phyloP scores from a whole-genome alignment of 2,888 invertebrate species.

The Drosophila putrida region DNA sequence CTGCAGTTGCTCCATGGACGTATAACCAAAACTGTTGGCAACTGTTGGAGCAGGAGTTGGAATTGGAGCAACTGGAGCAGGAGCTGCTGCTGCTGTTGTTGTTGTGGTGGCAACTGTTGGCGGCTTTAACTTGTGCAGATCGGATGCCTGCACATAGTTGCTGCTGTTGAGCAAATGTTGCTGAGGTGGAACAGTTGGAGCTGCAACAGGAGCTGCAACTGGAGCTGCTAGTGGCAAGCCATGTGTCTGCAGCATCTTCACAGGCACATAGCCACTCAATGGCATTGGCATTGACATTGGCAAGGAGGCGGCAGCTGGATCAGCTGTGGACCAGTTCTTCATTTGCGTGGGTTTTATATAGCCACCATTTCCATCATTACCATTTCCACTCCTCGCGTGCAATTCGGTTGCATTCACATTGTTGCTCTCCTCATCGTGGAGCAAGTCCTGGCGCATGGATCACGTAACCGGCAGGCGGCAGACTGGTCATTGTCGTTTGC shows the following conservation, averaged over 20 bases:
- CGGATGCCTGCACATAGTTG: constrained; percentile 66
- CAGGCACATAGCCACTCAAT: constrained; percentile 66
- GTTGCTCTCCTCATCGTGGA: constrained; percentile 35
- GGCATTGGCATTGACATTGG: constrained; percentile 33
- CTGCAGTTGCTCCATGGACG: constrained; percentile 71
- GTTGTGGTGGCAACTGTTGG: constrained; percentile 17
- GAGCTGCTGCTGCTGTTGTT: background rate
- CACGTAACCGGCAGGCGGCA: constrained; percentile 48
- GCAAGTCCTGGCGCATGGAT: constrained; percentile 49
- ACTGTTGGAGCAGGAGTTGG: constrained; percentile 1
- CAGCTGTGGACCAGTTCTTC: constrained; percentile 54
- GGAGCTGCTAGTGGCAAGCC: background rate
- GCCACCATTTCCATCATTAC: constrained; percentile 30
- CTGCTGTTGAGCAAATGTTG: constrained; percentile 41
- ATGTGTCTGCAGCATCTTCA: constrained; percentile 50
- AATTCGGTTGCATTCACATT: constrained; percentile 22
- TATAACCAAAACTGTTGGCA: constrained; percentile 59
- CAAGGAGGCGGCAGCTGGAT: background rate
- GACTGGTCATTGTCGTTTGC: background rate
- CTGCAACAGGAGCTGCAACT: background rate
- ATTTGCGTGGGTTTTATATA: constrained; percentile 71
- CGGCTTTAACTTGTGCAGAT: constrained; percentile 58
- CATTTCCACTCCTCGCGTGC: background rate
- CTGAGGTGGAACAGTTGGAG: constrained; percentile 24
- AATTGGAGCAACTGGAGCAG: constrained; percentile 6